phyloP scores from a whole-genome alignment of 2,888 invertebrate species.

The Temnothorax ravouxi region DNA sequence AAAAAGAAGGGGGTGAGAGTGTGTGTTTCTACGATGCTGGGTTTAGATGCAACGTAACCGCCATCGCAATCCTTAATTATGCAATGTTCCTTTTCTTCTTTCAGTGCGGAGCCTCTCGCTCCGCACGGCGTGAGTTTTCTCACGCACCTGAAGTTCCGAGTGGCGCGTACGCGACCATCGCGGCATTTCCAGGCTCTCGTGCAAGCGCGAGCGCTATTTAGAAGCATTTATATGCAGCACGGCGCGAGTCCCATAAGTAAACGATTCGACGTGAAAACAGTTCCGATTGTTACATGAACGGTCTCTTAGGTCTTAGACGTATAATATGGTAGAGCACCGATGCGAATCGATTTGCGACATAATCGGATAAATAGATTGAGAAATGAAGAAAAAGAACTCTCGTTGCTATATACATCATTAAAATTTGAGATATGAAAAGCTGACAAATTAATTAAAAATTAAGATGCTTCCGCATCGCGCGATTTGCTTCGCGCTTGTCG shows the following conservation, averaged over 20 bases:
- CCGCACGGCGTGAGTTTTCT: conserved; percentile 78
- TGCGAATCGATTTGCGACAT: not conserved
- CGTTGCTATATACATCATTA: not conserved
- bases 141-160: conserved; percentile 81
- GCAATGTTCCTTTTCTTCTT: conserved; percentile 78
- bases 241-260: conserved; percentile 9
- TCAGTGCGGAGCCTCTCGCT: conserved; percentile 59
- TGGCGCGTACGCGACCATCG: conserved; percentile 57
- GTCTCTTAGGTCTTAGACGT: not conserved
- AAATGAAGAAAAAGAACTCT: not conserved
- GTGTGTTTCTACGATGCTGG: conserved; percentile 67
- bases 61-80: conserved; percentile 83
- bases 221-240: conserved; percentile 3
- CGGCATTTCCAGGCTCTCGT: conserved; percentile 63
- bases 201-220: conserved; percentile 58
- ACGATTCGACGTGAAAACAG: conserved; percentile 26
- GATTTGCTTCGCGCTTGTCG: conserved; percentile 27
- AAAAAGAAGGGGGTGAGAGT: conserved; percentile 50
- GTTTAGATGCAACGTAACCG: conserved; percentile 68
- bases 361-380: not conserved
- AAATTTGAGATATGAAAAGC: not conserved
- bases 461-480: conserved; percentile 18
- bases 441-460: not conserved
- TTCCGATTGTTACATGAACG: conserved; percentile 18
- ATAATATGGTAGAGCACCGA: not conserved